phyloP scores from a whole-genome alignment of 2,113 vertebrate genomes.

The Mionectes macconnelli region DNA sequence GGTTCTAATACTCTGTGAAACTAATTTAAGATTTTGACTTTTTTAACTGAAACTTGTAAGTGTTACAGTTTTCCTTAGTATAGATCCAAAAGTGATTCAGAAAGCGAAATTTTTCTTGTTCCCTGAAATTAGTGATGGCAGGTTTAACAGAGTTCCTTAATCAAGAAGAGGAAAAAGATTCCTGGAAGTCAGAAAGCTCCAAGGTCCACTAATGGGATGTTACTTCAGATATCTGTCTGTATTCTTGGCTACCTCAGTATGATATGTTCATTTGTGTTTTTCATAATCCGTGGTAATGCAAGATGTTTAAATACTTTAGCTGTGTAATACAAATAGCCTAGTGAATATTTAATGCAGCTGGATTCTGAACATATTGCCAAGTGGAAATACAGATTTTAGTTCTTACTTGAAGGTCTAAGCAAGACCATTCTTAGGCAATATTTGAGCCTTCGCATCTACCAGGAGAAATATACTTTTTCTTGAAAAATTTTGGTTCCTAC shows the following conservation, averaged over 20 bases:
- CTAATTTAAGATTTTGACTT: neutral
- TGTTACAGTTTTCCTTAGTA: neutral
- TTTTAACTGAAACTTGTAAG: neutral
- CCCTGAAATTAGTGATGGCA: neutral
- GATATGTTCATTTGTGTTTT: neutral
- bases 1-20: neutral
- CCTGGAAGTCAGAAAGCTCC: neutral
- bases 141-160: neutral
- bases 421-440: neutral
- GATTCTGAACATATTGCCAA: neutral
- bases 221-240: neutral
- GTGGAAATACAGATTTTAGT: neutral
- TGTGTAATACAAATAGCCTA: neutral
- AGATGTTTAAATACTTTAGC: neutral
- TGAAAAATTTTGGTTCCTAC: neutral
- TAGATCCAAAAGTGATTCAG: neutral
- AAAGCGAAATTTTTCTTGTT: neutral
- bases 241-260: neutral
- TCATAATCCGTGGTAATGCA: neutral
- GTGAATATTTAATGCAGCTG: neutral
- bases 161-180: neutral
- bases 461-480: neutral
- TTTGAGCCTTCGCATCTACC: neutral
- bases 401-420: neutral
- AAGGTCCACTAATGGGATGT: neutral